A percentile compares a stretch with the other conserved stretches of the same genome.
Conservation (phyloP, 2,113 vertebrate species). For the Centrocercus urophasianus region DNA sequence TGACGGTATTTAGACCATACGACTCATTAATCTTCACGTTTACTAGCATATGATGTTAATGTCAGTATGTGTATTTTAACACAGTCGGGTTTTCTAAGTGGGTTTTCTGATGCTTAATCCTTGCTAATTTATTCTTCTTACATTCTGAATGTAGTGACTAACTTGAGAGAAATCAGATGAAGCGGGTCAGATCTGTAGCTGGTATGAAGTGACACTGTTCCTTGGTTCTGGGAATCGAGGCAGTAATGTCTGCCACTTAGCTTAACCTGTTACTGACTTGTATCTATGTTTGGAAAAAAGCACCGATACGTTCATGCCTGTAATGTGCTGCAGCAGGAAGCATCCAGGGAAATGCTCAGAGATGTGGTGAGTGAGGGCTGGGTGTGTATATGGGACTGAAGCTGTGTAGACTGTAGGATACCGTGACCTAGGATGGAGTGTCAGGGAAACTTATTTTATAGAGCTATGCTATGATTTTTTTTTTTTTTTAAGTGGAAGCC, state of each 20-base stretch:
- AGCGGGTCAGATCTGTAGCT: conserved; percentile 17
- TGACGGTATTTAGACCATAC: neutral
- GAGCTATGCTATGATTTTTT: neutral
- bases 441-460: neutral
- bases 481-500: neutral
- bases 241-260: neutral
- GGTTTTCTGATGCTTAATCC: conserved; percentile 64
- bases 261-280: neutral
- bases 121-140: conserved; percentile 54
- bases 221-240: neutral
- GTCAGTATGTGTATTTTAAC: conserved; percentile 4
- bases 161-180: conserved; percentile 43
- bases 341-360: neutral
- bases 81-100: conserved; percentile 35
- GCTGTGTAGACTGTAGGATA: neutral
- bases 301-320: neutral
- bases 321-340: neutral
- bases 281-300: neutral
- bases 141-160: conserved; percentile 45
- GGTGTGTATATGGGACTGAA: neutral
- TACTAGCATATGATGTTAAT: neutral
- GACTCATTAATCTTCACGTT: conserved; percentile 18
- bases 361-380: neutral
- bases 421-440: neutral
- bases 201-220: neutral